Base-by-base conservation (phyloP, 2,797 vertebrate species). In the Knipowitschia caucasica region DNA sequence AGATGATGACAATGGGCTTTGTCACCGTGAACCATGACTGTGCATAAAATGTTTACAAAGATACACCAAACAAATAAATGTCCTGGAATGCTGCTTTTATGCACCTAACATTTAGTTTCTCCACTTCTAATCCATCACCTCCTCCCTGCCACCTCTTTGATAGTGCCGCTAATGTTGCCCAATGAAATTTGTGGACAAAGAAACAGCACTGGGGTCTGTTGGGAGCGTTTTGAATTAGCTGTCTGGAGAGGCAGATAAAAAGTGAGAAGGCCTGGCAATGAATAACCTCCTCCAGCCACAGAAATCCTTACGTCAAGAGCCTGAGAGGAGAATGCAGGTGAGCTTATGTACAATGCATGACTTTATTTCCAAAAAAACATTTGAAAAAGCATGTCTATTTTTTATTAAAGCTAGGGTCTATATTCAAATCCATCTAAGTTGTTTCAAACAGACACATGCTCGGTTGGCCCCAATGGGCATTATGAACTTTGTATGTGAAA, bases 171-270 rank as follows among this genome's bases (percentile, higher is more conserved):
- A 80, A 85, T 82, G 72, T 78, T 63, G 67, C 71, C 62, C 70
- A 81, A 81, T 83, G 69, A 71, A 74, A 82, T 81, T 44, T 83
- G 74, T 83, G 80, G 82, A 84, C 75, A 78, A 76, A 78, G 62
- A 63, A 80, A 69, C 62, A 56, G 50, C 1, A 12, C 63, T 44
- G 21, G 52, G 58, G 50, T 61, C 62, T 60, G 47, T 59, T 72
- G 43, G 56, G 55, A 56, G 63, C 62, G 73, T 74, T 79, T 71
- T 77, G 63, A 78, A 86, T 86, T 78, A 81, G 64, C 53, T 56
- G 63, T 71, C 43, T 65, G 46, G 33, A 26, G 40, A 52, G 44
- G 49, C 45, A 38, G 57, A 5, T 11, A 20, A 55, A 34, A 4
- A 58, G 64, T 34, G 44, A 64, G 66, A 8, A 64, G 51, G 50